Evolutionary conservation across 2,113 vertebrate genomes (phyloP).

Genomic region (Isurus oxyrinchus): DNA sequence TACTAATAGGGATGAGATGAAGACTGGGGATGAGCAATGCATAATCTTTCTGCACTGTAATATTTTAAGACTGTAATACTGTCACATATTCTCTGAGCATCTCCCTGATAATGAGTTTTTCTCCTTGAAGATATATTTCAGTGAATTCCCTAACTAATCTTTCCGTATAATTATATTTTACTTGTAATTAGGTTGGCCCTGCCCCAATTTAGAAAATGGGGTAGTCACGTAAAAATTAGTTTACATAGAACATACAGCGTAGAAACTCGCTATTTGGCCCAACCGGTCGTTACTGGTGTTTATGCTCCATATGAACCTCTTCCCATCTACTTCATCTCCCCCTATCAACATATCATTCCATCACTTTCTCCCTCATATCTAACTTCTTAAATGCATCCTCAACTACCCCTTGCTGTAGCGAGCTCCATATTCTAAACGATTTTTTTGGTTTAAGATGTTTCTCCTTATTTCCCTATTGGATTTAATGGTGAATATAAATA

Average conservation of each 20-base stretch:
- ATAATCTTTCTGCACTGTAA: neutral
- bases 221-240: neutral
- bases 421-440: neutral
- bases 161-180: neutral
- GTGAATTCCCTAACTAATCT: slow-evolving; percentile 2
- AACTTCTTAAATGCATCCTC: neutral
- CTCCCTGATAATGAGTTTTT: neutral
- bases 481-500: neutral
- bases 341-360: neutral
- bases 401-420: too few species aligned
- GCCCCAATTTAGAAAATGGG: neutral
- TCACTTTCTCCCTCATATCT: neutral
- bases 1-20: neutral
- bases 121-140: neutral
- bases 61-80: neutral
- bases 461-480: neutral
- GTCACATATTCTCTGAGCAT: neutral
- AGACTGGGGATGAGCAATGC: neutral
- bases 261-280: neutral
- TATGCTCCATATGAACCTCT: neutral
- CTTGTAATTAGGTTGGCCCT: neutral
- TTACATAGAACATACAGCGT: neutral
- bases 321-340: neutral
- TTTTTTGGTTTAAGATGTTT: neutral
- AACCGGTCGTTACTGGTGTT: neutral